These are phyloP conservation scores for Acipenser transmontanus DNA, from an alignment of 2,797 vertebrate genomes.

Conservation along the genomic window DNA sequence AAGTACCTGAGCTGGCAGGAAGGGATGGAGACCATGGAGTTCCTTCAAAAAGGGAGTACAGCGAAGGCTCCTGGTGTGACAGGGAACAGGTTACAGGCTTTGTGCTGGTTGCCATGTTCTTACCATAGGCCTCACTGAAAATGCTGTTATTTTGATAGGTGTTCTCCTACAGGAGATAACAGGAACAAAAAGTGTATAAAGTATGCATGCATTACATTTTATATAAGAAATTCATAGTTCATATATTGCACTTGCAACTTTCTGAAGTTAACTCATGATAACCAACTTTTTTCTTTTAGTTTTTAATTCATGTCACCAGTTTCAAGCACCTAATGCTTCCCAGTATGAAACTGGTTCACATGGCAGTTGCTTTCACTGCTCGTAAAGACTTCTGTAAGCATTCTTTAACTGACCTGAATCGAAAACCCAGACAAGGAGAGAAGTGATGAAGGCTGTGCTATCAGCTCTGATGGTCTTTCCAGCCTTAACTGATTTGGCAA, in stretches of 20 bases:
- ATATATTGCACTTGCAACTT: too few relatives aligned
- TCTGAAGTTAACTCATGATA: too few relatives aligned
- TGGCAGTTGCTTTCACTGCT: too few relatives aligned
- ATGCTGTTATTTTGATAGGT: conserved; percentile 82
- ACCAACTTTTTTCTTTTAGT: too few relatives aligned
- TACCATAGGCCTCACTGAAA: conserved; percentile 92
- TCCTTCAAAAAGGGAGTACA: conserved; percentile 93
- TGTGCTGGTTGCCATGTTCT: conserved; percentile 73
- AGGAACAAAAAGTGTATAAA: background rate
- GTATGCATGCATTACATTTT: too few relatives aligned
- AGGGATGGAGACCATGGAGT: conserved; percentile 94
- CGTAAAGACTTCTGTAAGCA: too few relatives aligned
- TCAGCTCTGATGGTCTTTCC: conserved; percentile 79
- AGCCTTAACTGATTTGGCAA: conserved; percentile 78
- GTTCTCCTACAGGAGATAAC: conserved; percentile 66
- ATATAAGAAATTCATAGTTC: too few relatives aligned
- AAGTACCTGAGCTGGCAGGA: conserved; percentile 89
- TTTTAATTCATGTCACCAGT: too few relatives aligned
- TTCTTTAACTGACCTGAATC: conserved; percentile 70
- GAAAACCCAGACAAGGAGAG: conserved; percentile 84
- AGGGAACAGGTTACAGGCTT: conserved; percentile 66
- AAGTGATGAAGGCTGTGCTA: conserved; percentile 78
- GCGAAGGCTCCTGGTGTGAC: conserved; percentile 86
- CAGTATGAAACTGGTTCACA: too few relatives aligned
- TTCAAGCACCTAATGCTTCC: too few relatives aligned